These are phyloP conservation scores for Anarhynchus alexandrinus DNA, from an alignment of 2,113 vertebrate genomes.

Conservation along the genomic window DNA sequence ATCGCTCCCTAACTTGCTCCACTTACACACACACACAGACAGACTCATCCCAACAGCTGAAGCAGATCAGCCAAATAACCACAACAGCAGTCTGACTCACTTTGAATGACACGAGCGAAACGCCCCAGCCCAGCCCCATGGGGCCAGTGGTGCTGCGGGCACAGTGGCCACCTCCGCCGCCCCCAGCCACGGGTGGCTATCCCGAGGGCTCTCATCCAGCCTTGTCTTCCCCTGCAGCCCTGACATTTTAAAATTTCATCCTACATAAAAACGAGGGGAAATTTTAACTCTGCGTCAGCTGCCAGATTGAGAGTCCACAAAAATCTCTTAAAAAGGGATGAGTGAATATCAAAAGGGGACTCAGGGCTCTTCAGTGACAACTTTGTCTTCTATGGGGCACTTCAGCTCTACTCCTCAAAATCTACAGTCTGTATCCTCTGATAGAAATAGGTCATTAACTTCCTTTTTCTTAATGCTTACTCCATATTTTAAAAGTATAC, in stretches of 20 bases:
- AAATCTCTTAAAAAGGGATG: neutral
- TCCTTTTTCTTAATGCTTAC: slow-evolving; percentile 14
- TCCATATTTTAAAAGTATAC: neutral
- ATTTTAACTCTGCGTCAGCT: neutral
- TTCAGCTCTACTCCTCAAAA: neutral
- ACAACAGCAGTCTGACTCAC: neutral
- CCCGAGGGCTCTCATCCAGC: neutral
- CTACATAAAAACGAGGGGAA: neutral
- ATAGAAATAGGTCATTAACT: neutral
- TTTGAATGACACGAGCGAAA: neutral
- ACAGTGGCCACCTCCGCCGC: rapidly evolving
- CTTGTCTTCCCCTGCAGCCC: neutral
- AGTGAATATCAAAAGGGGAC: neutral
- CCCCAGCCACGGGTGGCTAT: rapidly evolving
- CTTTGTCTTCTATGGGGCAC: neutral
- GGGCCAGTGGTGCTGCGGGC: rapidly evolving
- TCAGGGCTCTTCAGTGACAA: neutral
- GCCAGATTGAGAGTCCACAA: neutral
- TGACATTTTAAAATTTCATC: neutral
- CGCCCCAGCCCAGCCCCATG: rapidly evolving
- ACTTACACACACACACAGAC: neutral
- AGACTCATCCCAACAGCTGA: neutral
- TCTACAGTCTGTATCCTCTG: neutral
- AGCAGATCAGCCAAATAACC: neutral
- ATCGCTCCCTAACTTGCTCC: neutral